phyloP scores from a whole-genome alignment of 2,888 invertebrate genomes.

The Horisme vitalbata region DNA sequence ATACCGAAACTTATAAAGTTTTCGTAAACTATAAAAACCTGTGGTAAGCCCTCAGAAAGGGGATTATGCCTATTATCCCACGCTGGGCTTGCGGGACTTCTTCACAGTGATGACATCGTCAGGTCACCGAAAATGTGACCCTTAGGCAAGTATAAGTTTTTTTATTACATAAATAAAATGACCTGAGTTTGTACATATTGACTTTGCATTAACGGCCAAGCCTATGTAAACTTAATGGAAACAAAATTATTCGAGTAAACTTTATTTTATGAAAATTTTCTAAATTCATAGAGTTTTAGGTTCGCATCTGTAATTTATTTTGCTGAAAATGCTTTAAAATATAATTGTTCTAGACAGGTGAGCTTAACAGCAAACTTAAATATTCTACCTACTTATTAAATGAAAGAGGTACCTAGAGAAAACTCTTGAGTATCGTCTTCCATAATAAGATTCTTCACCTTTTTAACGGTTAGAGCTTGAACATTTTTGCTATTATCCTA shows the following conservation, averaged over 20 bases:
- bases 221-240: constrained; percentile 9
- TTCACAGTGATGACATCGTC: too few relatives aligned
- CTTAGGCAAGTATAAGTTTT: too few relatives aligned
- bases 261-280: constrained; percentile 10
- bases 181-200: constrained; percentile 6
- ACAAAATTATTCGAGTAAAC: constrained; percentile 10
- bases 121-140: too few relatives aligned
- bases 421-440: constrained; percentile 2
- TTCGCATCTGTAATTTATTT: constrained; percentile 1
- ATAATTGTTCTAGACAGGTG: constrained; percentile 11
- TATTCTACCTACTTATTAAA: too few relatives aligned
- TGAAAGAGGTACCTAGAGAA: constrained; percentile 3
- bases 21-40: too few relatives aligned
- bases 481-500: constrained; percentile 4
- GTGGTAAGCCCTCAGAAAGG: too few relatives aligned
- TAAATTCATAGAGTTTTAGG: constrained; percentile 8
- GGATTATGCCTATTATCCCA: too few relatives aligned
- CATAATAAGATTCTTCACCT: constrained; percentile 20
- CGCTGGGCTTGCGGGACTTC: too few relatives aligned
- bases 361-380: neutral
- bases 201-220: constrained; percentile 9
- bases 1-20: too few relatives aligned
- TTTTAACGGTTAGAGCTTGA: constrained; percentile 9
- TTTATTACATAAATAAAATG: neutral
- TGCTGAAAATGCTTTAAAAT: constrained; percentile 3